Percentiles rank a stretch among this genome's conserved stretches.
Evolutionary conservation across 2,113 vertebrate genomes (phyloP).

Genomic region (Macrotis lagotis): DNA sequence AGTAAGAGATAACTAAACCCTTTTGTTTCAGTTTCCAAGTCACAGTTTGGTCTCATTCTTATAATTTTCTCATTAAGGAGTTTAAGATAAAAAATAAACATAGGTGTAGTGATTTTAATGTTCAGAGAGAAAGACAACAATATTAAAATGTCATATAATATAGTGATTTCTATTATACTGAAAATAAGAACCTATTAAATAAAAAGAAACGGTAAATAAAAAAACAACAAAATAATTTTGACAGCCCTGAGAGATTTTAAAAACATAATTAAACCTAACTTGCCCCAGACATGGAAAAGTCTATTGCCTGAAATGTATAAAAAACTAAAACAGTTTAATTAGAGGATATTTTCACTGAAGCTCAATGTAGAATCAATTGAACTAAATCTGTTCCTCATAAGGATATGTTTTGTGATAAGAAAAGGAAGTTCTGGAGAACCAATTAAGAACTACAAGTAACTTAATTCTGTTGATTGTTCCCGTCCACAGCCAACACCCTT

Average conservation of each 20-base stretch:
- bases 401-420: slow-evolving; percentile 56
- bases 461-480: slow-evolving; percentile 76
- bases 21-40: not conserved
- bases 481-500: slow-evolving; percentile 57
- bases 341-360: slow-evolving; percentile 29
- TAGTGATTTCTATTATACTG: slow-evolving; percentile 25
- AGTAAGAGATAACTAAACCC: not conserved
- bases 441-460: slow-evolving; percentile 71
- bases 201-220: not conserved
- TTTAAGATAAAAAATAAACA: not conserved
- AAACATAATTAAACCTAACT: slow-evolving; percentile 9
- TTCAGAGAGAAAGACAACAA: slow-evolving; percentile 26
- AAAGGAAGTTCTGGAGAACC: slow-evolving; percentile 75
- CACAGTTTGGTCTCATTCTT: not conserved
- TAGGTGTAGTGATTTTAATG: not conserved
- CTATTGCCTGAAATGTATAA: not conserved
- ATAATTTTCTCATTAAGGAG: not conserved
- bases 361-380: not conserved
- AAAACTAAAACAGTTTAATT: not conserved
- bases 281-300: not conserved
- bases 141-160: not conserved
- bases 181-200: not conserved
- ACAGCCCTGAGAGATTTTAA: not conserved
- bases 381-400: slow-evolving; percentile 29
- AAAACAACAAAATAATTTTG: slow-evolving; percentile 33